Base-by-base conservation (phyloP, 2,113 vertebrate species). In the Channa maculata region DNA sequence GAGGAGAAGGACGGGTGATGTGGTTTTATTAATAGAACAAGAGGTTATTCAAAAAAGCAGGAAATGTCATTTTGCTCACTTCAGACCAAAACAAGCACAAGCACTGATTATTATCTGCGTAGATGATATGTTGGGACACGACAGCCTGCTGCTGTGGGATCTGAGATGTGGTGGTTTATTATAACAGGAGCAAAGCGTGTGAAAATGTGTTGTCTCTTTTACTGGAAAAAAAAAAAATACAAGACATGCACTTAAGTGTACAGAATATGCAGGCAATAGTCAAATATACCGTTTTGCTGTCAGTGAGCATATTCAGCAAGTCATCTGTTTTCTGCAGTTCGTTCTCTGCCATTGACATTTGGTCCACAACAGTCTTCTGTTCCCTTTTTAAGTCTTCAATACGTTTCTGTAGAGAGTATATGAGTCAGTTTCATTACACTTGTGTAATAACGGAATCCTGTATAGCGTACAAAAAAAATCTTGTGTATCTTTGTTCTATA, bases 221-320 rank as follows among this genome's bases (percentile, higher is more conserved):
- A 24, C 24, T 41, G 38, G 57, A 3, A 66, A 50, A 44, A 13
- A 54, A 41, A 9, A 54, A 34, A 48, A 43, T 36, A 66, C 9
- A 60, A 60, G 13, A 3, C 3, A 8, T 64, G 3, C 24, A 24
- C 24, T 24, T 12, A 14, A 24, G 11, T 24, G 10, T 7, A 43
- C 55, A 65, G 13, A 45, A 33, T 6, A 45, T 43, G 53, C 9
- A 74, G 37, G 44, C 7, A 34, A 2, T 8, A 0, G 11, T 60
- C 57, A 57, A 69, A 45, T 38, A 13, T 95, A 98, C 98, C 95
- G 88, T 95, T 93, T 96, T 96, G 82, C 93, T 97, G 71, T 93
- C 91, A 2, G 82, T 82, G 65, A 98, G 80, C 83, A 86, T 91
- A 55, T 93, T 88, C 41, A 95, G 75, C 41, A 90, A 64, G 34